Conservation (phyloP, 2,888 invertebrate genomes). For the Tanytarsus gracilentus region DNA sequence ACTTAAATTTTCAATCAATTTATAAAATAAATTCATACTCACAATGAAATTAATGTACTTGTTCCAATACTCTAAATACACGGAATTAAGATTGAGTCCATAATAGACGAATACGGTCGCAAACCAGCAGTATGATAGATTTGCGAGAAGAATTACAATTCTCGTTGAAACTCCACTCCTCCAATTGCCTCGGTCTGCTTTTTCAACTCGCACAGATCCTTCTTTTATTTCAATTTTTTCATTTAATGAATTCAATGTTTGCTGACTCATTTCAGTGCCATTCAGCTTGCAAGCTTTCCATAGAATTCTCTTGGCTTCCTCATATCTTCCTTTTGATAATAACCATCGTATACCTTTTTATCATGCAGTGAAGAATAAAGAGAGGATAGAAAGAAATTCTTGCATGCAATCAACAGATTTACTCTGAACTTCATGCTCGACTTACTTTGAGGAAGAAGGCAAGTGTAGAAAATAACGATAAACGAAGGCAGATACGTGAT, state of each 20-base stretch:
- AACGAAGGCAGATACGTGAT: conserved; percentile 58
- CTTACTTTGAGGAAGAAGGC: conserved; percentile 56
- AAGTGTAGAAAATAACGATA: conserved; percentile 56
- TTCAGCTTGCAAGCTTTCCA: conserved; percentile 56
- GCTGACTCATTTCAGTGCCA: conserved; percentile 38
- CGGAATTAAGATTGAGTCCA: conserved; percentile 69
- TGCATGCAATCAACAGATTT: not conserved
- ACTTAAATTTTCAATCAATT: conserved; percentile 32
- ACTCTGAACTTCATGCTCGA: not conserved
- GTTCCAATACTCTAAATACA: conserved; percentile 60
- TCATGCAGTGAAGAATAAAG: not conserved
- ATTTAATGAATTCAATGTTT: conserved; percentile 34
- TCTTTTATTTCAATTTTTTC: conserved; percentile 4
- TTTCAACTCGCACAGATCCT: not conserved
- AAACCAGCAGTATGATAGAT: conserved; percentile 72
- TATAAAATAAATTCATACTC: conserved; percentile 48
- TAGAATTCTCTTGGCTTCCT: conserved; percentile 50
- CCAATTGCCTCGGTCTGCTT: not conserved
- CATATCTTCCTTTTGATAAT: conserved; percentile 50
- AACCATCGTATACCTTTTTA: conserved; percentile 59
- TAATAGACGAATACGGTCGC: conserved; percentile 72
- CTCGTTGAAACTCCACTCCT: not conserved
- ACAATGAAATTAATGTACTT: conserved; percentile 68
- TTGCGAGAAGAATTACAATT: conserved; percentile 39
- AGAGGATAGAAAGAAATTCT: not conserved